A percentile compares a stretch with the other conserved stretches of the same genome.
phyloP scores from a whole-genome alignment of 2,888 invertebrate genomes.

The Hirtodrosophila histrioides region DNA sequence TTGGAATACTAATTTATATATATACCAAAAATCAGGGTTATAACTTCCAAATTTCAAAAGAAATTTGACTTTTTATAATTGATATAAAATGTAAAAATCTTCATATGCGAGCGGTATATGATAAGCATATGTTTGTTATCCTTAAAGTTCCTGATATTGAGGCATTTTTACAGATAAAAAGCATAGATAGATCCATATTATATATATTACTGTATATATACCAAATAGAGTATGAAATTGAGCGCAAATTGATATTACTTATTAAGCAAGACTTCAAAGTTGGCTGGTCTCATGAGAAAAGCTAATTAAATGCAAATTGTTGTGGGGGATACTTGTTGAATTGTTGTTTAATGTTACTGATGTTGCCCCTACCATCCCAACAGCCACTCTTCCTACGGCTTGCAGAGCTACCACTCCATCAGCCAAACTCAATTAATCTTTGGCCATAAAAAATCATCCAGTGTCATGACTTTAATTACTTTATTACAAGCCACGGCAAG shows the following conservation, averaged over 20 bases:
- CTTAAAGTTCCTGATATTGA: too few relatives aligned
- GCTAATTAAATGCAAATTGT: constrained; percentile 58
- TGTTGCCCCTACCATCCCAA: not conserved
- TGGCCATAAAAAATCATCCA: constrained; percentile 63
- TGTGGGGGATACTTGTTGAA: constrained; percentile 9
- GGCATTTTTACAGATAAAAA: too few relatives aligned
- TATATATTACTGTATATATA: too few relatives aligned
- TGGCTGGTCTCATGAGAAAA: constrained; percentile 10
- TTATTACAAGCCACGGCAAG: constrained; percentile 65
- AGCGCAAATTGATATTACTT: constrained; percentile 61
- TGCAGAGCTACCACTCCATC: not conserved
- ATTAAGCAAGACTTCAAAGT: constrained; percentile 19
- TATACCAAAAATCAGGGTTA: too few relatives aligned
- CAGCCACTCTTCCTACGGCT: too few relatives aligned
- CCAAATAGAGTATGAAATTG: constrained; percentile 21
- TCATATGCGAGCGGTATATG: too few relatives aligned
- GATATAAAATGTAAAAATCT: too few relatives aligned
- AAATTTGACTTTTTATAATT: too few relatives aligned
- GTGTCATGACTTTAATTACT: constrained; percentile 80
- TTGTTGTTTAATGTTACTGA: constrained; percentile 16
- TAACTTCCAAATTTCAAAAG: too few relatives aligned
- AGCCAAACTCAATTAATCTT: constrained; percentile 58
- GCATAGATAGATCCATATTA: too few relatives aligned
- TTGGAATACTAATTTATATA: too few relatives aligned
- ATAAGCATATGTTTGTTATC: too few relatives aligned